Base-by-base conservation (phyloP, 2,797 vertebrate genomes). In the Eutrigla gurnardus region DNA sequence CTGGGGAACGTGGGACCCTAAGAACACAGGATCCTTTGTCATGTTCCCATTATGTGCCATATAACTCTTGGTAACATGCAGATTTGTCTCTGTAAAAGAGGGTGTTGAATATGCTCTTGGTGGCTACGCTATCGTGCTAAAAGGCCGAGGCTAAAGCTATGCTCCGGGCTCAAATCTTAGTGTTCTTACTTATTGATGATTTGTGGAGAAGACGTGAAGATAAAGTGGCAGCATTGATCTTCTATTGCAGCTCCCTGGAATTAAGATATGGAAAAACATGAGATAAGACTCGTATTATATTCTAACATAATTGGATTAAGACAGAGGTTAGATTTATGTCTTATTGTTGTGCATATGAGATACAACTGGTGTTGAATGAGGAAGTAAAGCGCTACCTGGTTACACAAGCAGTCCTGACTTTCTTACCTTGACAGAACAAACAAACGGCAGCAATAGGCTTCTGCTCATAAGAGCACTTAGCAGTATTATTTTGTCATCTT, bases 381-480 rank as follows among this genome's bases (percentile, higher is more conserved):
- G 11, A 46, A 18, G 40, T 14, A 58, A 1, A 4, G 15, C 3
- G 5, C 7, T 0, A 35, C 1, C 32, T 50, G 36, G 40, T 35
- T 14, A 33, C 40, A 54, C 25, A 18, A 11, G 40, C 3, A 39
- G 3, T 50, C 52, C 35, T 67, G 53, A 36, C 36, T 65, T 64
- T 39, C 5, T 37, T 33, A 65, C 57, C 57, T 65, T 15, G 12
- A 57, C 17, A 63, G 40, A 64, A 70, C 46, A 54, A 43, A 52
- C 40, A 67, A 49, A 65, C 45, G 43, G 67, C 15, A 69, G 60
- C 65, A 54, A 17, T 47, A 57, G 2, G n/a, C 47, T n/a, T 45
- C 59, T 61, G 62, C 49, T 49, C 58, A 45, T 59, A 70, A 76
- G 52, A 81, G 69, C 73, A 50, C 64, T 74, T 47, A 65, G 59